Evolutionary conservation across 2,888 invertebrate genomes (phyloP).

Genomic region (Scelioninae gen. 1): DNA sequence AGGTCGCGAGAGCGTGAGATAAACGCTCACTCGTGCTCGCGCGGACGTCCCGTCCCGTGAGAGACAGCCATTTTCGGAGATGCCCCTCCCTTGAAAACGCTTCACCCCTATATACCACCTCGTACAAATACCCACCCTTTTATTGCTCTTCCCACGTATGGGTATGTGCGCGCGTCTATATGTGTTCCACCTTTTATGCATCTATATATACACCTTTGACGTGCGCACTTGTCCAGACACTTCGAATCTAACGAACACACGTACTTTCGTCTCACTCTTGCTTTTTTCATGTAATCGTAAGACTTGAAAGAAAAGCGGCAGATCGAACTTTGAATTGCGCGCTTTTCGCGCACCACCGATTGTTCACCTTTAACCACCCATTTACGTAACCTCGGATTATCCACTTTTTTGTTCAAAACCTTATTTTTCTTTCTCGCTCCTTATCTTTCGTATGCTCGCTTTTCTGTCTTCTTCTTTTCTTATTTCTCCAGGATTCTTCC

Average conservation of each 20-base stretch:
- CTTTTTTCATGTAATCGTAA: constrained; percentile 19
- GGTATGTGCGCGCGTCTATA: constrained; percentile 53
- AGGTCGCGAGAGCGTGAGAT: constrained; percentile 72
- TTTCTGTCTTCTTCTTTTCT: constrained; percentile 16
- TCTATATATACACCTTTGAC: constrained; percentile 63
- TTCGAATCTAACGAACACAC: constrained; percentile 58
- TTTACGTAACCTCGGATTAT: no score
- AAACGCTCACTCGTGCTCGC: constrained; percentile 73
- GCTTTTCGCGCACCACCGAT: no score
- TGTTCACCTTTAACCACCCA: no score
- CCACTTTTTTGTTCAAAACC: no score
- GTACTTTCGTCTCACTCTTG: constrained; percentile 11
- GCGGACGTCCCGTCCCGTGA: constrained; percentile 80
- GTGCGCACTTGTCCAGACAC: constrained; percentile 67
- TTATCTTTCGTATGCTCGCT: constrained; percentile 6
- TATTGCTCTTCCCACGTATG: constrained; percentile 61
- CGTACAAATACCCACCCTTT: constrained; percentile 72
- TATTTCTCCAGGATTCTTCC: not conserved
- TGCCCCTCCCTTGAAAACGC: constrained; percentile 82
- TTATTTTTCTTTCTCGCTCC: no score
- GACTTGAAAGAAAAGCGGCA: constrained; percentile 42
- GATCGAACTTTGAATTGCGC: constrained; percentile 51
- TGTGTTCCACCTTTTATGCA: constrained; percentile 26
- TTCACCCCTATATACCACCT: constrained; percentile 75
- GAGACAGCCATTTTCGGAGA: constrained; percentile 83